These are phyloP conservation scores for Nanorana parkeri DNA, from an alignment of 2,113 vertebrate genomes.

Conservation along the genomic window DNA sequence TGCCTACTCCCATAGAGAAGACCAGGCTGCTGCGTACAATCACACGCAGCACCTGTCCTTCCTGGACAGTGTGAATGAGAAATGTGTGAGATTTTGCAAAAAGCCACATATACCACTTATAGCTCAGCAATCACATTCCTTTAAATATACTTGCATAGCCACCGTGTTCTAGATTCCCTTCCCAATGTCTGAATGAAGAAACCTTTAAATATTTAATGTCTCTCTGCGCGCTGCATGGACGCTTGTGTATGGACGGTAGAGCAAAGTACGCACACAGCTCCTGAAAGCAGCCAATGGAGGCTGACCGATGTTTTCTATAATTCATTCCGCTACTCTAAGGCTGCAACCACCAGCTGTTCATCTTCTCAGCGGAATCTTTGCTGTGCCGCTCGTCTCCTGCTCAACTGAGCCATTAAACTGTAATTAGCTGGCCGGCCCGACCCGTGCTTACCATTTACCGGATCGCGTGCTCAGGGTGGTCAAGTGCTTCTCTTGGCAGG, in stretches of 20 bases:
- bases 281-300: conserved; percentile 52
- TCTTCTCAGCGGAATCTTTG: conserved; percentile 35
- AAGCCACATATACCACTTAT: no score
- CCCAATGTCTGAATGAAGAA: background rate
- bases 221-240: conserved; percentile 40
- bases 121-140: background rate
- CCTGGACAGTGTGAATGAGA: no score
- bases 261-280: conserved; percentile 55
- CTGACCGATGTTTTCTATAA: conserved; percentile 71
- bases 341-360: conserved; percentile 67
- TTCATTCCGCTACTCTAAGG: conserved; percentile 65
- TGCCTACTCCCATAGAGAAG: no score
- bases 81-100: no score
- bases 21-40: no score
- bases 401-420: conserved; percentile 57
- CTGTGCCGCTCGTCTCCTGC: conserved; percentile 43
- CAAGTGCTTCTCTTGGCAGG: background rate
- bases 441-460: background rate
- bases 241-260: conserved; percentile 35
- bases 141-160: background rate
- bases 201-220: conserved; percentile 67
- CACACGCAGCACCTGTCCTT: no score
- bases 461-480: background rate
- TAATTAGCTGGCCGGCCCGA: conserved; percentile 38
- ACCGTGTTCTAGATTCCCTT: background rate